Evolutionary conservation across 1,140 invertebrate species (phyloP).

Genomic region (Amyelois transitella): DNA sequence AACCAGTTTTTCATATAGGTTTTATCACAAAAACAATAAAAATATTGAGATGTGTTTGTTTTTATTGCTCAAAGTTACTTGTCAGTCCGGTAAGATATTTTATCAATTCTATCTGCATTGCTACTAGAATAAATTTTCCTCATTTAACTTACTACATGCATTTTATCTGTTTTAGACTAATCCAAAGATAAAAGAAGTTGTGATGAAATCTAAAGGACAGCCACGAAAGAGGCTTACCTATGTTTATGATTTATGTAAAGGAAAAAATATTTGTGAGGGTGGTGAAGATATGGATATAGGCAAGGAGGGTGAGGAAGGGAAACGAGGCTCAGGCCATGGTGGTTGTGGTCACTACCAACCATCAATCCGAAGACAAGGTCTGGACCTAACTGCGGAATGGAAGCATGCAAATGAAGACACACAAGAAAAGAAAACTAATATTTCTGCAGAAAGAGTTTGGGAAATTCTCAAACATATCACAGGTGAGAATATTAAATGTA

Average conservation of each 20-base stretch:
- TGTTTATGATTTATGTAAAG: constrained; percentile 99
- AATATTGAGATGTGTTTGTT: constrained; percentile 96
- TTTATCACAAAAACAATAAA: constrained; percentile 99
- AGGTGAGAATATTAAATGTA: constrained; percentile 48
- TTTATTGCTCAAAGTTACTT: constrained; percentile 97
- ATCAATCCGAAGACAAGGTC: constrained; percentile 88
- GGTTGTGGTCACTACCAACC: constrained; percentile 99
- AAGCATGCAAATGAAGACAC: constrained; percentile 99
- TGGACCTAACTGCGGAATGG: constrained; percentile 97
- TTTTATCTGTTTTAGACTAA: constrained; percentile 80
- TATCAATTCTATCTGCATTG: no score
- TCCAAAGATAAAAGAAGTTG: constrained; percentile 98
- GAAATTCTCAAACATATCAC: constrained; percentile 98
- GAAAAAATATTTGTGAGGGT: constrained; percentile 98
- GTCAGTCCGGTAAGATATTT: constrained; percentile 89
- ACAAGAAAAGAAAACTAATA: constrained; percentile 94
- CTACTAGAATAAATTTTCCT: no score
- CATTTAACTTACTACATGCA: no score
- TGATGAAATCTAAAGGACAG: constrained; percentile 98
- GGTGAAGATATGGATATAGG: constrained; percentile 97
- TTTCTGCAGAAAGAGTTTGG: constrained; percentile 96
- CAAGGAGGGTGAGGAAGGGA: constrained; percentile 82
- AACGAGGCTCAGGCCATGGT: constrained; percentile 88
- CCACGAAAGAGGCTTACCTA: constrained; percentile 94
- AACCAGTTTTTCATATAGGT: constrained; percentile 98